Conservation (phyloP, 2,113 vertebrate genomes). For the Pampusana beccarii region DNA sequence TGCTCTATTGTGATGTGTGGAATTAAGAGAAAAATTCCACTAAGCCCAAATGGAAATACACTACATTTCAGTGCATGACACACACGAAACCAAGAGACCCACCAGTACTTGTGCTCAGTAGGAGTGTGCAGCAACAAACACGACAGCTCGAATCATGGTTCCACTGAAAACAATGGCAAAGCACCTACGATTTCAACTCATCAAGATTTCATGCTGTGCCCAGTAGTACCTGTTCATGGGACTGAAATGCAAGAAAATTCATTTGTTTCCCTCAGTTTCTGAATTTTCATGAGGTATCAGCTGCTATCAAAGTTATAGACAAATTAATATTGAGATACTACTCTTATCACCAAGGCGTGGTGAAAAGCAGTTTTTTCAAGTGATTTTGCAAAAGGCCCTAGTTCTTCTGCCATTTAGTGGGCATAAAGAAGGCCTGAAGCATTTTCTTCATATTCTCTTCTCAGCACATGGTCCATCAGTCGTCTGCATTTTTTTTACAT, state of each 20-base stretch:
- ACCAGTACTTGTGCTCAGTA: neutral
- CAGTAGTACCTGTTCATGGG: neutral
- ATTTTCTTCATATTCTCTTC: neutral
- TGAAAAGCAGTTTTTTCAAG: neutral
- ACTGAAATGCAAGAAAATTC: neutral
- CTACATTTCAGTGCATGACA: slow-evolving; percentile 24
- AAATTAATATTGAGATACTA: neutral
- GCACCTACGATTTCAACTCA: neutral
- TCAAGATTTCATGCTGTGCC: neutral
- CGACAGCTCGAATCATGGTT: neutral
- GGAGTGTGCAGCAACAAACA: neutral
- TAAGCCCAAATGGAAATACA: slow-evolving; percentile 45
- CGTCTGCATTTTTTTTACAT: neutral
- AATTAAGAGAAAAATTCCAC: slow-evolving; percentile 26
- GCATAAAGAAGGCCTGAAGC: neutral
- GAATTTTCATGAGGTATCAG: neutral
- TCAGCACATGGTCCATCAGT: rapidly evolving
- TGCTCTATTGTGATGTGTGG: slow-evolving; percentile 1
- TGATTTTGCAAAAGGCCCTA: neutral
- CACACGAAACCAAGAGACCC: neutral
- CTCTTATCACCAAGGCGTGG: neutral
- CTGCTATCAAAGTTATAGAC: neutral
- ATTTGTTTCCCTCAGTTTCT: neutral
- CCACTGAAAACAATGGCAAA: neutral
- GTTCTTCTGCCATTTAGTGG: neutral